A percentile compares a stretch with the other conserved stretches of the same genome.
These are phyloP conservation scores for zebrafish (Danio rerio) DNA, from an alignment of 2,113 vertebrate genomes.

Conservation along the genomic window DNA sequence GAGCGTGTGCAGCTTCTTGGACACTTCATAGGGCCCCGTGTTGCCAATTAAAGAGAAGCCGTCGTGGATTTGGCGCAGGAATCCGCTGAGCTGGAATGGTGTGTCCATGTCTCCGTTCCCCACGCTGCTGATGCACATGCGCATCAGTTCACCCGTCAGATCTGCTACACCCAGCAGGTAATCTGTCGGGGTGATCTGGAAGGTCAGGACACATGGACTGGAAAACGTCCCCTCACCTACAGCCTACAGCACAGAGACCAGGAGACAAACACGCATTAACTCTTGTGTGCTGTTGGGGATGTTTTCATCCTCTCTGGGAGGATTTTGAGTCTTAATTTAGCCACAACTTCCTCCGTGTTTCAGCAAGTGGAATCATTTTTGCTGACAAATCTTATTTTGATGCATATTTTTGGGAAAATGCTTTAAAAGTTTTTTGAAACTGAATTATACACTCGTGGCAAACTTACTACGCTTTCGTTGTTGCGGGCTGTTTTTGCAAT, in stretches of 20 bases:
- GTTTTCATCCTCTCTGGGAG: too few species aligned
- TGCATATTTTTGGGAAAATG: too few species aligned
- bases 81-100: conserved; percentile 93
- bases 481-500: too few species aligned
- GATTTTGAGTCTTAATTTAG: too few species aligned
- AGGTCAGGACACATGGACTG: conserved; percentile 68
- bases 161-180: conserved; percentile 96
- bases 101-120: conserved; percentile 97
- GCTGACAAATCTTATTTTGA: too few species aligned
- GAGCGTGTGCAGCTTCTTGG: conserved; percentile 93
- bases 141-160: conserved; percentile 95
- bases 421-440: too few species aligned
- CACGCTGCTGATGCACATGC: conserved; percentile 95
- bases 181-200: conserved; percentile 91
- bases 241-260: conserved; percentile 57
- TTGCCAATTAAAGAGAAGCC: conserved; percentile 96
- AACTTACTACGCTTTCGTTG: too few species aligned
- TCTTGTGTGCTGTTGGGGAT: too few species aligned
- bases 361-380: too few species aligned
- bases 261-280: too few species aligned
- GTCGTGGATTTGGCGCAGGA: conserved; percentile 92
- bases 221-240: conserved; percentile 54
- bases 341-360: too few species aligned
- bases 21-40: conserved; percentile 95
- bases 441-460: too few species aligned